Evolutionary conservation across 2,113 vertebrate genomes (phyloP).

Genomic region (Rhinogobius similis): DNA sequence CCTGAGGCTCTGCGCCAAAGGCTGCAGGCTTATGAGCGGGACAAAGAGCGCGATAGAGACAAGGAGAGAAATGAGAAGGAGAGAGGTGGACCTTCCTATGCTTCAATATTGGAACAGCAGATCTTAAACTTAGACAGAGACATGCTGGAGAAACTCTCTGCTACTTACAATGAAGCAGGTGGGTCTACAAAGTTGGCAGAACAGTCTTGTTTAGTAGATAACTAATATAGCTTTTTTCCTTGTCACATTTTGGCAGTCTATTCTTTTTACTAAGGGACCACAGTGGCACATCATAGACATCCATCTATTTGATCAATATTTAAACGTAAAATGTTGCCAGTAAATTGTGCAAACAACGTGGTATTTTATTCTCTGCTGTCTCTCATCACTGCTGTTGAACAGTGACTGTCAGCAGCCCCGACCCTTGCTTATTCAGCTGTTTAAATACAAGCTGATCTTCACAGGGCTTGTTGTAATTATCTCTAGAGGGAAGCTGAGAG

Average conservation of each 20-base stretch:
- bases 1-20: constrained; percentile 90
- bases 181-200: constrained; percentile 18
- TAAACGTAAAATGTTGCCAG: constrained; percentile 21
- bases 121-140: constrained; percentile 90
- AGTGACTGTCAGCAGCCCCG: constrained; percentile 58
- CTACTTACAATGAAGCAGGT: constrained; percentile 97
- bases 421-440: constrained; percentile 72
- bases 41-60: constrained; percentile 85
- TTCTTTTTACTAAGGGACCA: too few relatives aligned
- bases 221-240: constrained; percentile 11
- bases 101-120: constrained; percentile 93
- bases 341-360: constrained; percentile 29
- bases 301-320: not conserved
- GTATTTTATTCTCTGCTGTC: constrained; percentile 46
- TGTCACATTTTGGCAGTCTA: too few relatives aligned
- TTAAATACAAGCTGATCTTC: constrained; percentile 76
- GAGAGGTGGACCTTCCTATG: constrained; percentile 85
- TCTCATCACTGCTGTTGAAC: constrained; percentile 48
- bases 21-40: constrained; percentile 89
- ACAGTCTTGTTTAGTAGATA: not conserved
- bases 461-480: constrained; percentile 73
- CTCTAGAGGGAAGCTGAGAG: constrained; percentile 33
- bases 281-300: constrained; percentile 5
- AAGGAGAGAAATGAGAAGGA: constrained; percentile 89
- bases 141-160: constrained; percentile 91